A percentile compares a stretch with the other conserved stretches of the same genome.
Conservation (phyloP, 92 coral and sea anemone species). For the Anthopleura xanthogrammica region DNA sequence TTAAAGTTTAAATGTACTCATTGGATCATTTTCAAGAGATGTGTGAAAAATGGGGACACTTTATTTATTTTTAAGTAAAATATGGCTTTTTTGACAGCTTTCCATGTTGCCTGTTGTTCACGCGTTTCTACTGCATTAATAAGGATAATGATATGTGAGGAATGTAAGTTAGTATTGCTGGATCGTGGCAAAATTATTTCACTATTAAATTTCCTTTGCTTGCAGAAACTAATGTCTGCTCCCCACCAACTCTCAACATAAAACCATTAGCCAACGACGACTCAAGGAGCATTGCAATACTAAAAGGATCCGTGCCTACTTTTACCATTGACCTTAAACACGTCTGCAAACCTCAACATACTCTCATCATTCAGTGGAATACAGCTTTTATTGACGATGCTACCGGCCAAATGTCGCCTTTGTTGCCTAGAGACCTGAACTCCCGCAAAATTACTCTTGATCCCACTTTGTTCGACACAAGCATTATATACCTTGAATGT, state of each 20-base stretch:
- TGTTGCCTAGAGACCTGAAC: not conserved
- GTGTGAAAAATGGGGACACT: no score
- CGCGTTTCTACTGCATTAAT: no score
- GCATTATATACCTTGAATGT: constrained; percentile 17
- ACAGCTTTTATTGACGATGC: not conserved
- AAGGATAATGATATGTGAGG: no score
- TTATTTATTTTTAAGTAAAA: no score
- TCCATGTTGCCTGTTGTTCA: no score
- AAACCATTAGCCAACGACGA: constrained; percentile 10
- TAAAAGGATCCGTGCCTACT: constrained; percentile 1
- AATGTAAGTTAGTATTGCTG: no score
- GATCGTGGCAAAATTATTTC: no score
- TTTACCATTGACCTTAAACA: constrained; percentile 5
- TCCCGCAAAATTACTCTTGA: not conserved
- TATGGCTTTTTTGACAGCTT: no score
- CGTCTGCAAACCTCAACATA: not conserved
- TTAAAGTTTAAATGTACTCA: no score
- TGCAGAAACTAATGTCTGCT: constrained; percentile 19
- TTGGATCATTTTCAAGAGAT: no score
- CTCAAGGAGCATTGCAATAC: constrained; percentile 13
- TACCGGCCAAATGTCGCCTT: constrained; percentile 14
- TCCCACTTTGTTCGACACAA: not conserved
- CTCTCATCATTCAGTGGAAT: constrained; percentile 27
- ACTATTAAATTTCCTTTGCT: not conserved
- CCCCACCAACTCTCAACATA: constrained; percentile 14